Evolutionary conservation across 2,113 vertebrate species (phyloP).

Genomic region (Peromyscus maniculatus): DNA sequence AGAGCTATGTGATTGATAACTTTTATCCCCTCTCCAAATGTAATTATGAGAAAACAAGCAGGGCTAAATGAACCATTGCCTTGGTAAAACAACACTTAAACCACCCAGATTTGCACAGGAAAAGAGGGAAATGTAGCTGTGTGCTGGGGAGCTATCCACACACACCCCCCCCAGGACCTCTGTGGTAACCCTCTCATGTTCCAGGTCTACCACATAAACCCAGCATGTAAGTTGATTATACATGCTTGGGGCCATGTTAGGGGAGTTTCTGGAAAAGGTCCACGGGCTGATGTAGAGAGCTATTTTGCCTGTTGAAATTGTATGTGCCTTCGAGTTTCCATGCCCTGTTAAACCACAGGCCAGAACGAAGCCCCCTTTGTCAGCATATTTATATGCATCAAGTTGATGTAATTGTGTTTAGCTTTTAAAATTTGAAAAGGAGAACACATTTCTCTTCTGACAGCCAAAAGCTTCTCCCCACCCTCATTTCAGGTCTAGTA

Average conservation of each 20-base stretch:
- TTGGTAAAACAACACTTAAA: slow-evolving; percentile 35
- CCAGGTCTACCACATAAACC: background rate
- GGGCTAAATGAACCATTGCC: background rate
- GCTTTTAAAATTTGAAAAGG: slow-evolving; percentile 8
- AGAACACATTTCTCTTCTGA: slow-evolving; percentile 24
- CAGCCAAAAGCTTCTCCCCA: background rate
- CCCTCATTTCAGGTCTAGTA: background rate
- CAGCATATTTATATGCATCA: background rate
- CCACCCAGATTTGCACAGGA: background rate
- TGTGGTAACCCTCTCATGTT: background rate
- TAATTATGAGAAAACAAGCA: slow-evolving; percentile 38
- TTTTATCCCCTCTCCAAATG: background rate
- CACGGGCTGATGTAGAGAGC: background rate
- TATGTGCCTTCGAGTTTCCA: background rate
- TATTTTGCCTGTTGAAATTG: background rate
- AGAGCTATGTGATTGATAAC: background rate
- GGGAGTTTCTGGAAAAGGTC: background rate
- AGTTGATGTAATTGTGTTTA: slow-evolving; percentile 22
- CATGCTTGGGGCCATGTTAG: background rate
- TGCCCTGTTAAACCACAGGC: background rate
- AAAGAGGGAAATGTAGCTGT: background rate
- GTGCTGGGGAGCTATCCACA: background rate
- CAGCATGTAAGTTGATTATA: background rate
- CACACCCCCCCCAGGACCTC: background rate
- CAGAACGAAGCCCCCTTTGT: slow-evolving; percentile 3